These are phyloP conservation scores for Drosophila mimica DNA, from an alignment of 2,888 invertebrate genomes.

Conservation along the genomic window DNA sequence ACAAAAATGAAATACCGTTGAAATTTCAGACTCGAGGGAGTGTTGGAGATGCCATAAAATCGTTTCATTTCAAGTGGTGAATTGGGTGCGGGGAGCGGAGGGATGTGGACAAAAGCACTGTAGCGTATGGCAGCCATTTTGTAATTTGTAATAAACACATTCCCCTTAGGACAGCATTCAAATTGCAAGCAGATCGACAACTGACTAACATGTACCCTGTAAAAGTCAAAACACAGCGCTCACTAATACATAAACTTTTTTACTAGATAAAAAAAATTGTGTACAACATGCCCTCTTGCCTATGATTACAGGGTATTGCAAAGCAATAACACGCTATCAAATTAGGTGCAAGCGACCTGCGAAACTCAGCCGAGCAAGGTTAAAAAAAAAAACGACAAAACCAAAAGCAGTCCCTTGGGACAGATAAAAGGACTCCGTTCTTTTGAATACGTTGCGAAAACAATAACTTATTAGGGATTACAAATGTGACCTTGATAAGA, in stretches of 20 bases:
- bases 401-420: conserved; percentile 4
- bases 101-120: background rate
- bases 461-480: background rate
- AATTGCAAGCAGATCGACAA: background rate
- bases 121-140: conserved; percentile 51
- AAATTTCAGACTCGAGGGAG: background rate
- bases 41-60: background rate
- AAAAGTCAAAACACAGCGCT: background rate
- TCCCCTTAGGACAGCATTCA: conserved; percentile 9
- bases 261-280: background rate
- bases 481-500: background rate
- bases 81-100: background rate
- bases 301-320: conserved; percentile 1
- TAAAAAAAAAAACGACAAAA: conserved; percentile 28
- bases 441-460: background rate
- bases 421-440: background rate
- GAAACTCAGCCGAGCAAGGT: background rate
- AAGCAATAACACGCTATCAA: background rate
- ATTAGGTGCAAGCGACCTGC: conserved; percentile 13
- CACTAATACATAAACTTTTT: no score
- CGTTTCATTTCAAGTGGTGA: conserved; percentile 27
- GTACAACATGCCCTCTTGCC: background rate
- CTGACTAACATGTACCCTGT: background rate
- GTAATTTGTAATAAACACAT: conserved; percentile 50
- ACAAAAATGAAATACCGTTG: background rate